Evolutionary conservation across 2,888 invertebrate species (phyloP).

Genomic region (Drosophila pseudotalamancana): DNA sequence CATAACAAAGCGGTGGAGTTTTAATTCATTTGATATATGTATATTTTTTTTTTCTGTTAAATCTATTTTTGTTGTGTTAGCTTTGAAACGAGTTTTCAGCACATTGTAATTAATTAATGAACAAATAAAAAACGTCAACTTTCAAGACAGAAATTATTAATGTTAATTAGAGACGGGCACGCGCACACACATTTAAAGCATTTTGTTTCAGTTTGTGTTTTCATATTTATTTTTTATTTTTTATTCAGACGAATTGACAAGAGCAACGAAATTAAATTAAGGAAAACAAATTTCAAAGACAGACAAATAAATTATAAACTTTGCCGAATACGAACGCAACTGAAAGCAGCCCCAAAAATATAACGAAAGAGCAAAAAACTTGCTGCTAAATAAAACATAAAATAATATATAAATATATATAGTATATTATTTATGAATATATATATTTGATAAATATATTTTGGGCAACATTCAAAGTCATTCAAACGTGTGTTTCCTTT

Average conservation of each 20-base stretch:
- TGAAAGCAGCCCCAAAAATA: slow-evolving; percentile 51
- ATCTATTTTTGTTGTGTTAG: slow-evolving; percentile 15
- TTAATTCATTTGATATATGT: slow-evolving; percentile 9
- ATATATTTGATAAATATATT: neutral
- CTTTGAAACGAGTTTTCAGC: slow-evolving; percentile 27
- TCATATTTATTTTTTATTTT: slow-evolving; percentile 5
- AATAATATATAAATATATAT: slow-evolving; percentile 14
- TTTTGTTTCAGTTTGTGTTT: slow-evolving; percentile 38
- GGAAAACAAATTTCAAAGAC: slow-evolving; percentile 16
- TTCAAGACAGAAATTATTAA: slow-evolving; percentile 61
- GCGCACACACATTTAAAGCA: slow-evolving; percentile 66
- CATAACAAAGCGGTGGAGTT: slow-evolving; percentile 49
- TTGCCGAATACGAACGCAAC: slow-evolving; percentile 31
- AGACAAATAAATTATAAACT: slow-evolving; percentile 40
- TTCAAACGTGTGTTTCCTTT: slow-evolving; percentile 45
- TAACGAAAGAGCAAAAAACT: slow-evolving; percentile 35
- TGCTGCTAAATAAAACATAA: slow-evolving; percentile 35
- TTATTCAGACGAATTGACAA: slow-evolving; percentile 41
- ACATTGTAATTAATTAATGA: slow-evolving; percentile 41
- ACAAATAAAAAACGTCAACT: slow-evolving; percentile 47
- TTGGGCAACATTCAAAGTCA: slow-evolving; percentile 36
- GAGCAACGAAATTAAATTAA: slow-evolving; percentile 40
- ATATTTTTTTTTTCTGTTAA: slow-evolving; percentile 1
- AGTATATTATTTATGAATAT: slow-evolving; percentile 21
- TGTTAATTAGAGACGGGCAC: slow-evolving; percentile 52